Base-by-base conservation (phyloP, 2,888 invertebrate species). In the Ormia ochracea region DNA sequence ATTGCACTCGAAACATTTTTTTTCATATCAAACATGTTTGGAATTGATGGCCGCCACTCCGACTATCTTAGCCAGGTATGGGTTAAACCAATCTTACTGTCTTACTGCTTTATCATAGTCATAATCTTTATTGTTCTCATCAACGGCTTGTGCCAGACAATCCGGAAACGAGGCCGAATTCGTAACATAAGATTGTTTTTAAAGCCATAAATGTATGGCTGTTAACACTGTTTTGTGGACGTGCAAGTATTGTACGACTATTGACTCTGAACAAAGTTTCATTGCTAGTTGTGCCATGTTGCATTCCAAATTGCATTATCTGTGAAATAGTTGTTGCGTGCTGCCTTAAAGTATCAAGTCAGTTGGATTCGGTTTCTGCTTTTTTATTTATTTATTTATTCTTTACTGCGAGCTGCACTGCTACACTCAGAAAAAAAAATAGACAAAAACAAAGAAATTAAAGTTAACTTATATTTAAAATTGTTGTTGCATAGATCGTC, bases 101-200 rank as follows among this genome's bases (percentile, higher is more conserved):
- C 52, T 19, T 50, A 21, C 21, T 50, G 41, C 12, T 59, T 50
- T 28, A 28, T 17, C 38, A 19, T n/a, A 28, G 17, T 4, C 38
- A 48, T 21, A n/a, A 38, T 36, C 23, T n/a, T 59, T 10, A 36
- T 36, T 26, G 5, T 50, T 38, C 19, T 10, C 45, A 2, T 36
- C 36, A 38, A 50, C 54, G 63, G 61, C 74, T 54, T 75, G 38
- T 65, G 66, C 74, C 74, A 75, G 69, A 78, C 78, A 75, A 65
- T 66, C 66, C 78, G 74, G 81, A 78, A 81, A 81, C 74, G 74
- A 81, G 81, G 81, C 78, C 81, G 75, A 36, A 56, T 41, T 58
- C 72, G 76, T 76, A 76, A 80, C 50, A 76, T 68, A 70, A 69
- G 69, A 69, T 63, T 70, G 48, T 59, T 33, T 31, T 58, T 41